Evolutionary conservation across 2,888 invertebrate species (phyloP), one percentile per base, ranked within the genome.

Genomic region (Xanthia icteritia): DNA sequence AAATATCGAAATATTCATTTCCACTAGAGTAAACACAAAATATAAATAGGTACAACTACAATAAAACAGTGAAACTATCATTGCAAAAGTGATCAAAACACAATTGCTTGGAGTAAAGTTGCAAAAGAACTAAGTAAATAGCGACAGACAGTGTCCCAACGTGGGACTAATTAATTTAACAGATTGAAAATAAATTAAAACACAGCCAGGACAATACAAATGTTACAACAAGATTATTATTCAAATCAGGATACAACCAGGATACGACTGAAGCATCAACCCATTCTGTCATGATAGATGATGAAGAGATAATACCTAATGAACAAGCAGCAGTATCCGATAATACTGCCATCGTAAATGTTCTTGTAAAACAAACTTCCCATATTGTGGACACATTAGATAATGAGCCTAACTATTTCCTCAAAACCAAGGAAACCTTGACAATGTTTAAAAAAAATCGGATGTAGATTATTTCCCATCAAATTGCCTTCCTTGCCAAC

Each of bases 31-130:
- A 86, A 66, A n/a, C 84, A 84, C 65, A 76, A 66, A 84, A 73
- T 73, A 72, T 60, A 64, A 81, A 76, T 72, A 79, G 42, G 20
- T 60, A 60, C 68, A 78, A 54, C 48, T 65, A 75, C 69, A 80
- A 81, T 67, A 81, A 84, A 78, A 83, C 76, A 84, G 81, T 79
- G 86, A 86, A 84, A 86, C 84, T 77, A n/a, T 36, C 20, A 75
- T 89, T 89, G 84, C 89, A 82, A 88, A 83, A 89, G 58, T 77
- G 67, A 83, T 85, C 76, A 56, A 77, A 81, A 77, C 61, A 84
- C 75, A 87, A 87, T 86, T 70, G 79, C 68, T 77, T 31, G 27
- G 68, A 67, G 66, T 74, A 77, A 78, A 56, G 63, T 89, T 89
- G 77, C 85, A 77, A 85, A 83, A 85, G 51, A 79, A 67, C 20